Base-by-base conservation (phyloP, 2,888 invertebrate genomes). In the Netelia fuscicornis region DNA sequence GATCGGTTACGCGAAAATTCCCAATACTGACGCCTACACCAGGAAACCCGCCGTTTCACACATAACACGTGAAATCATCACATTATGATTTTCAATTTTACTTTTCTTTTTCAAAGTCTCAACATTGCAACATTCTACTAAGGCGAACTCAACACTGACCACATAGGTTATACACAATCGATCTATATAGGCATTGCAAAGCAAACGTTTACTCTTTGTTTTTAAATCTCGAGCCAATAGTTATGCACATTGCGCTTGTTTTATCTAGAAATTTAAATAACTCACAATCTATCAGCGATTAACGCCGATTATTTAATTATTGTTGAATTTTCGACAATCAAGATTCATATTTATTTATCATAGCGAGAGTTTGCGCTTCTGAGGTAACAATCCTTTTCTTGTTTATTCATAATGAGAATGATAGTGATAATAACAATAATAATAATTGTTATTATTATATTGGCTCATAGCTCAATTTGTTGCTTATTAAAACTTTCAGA, bases 111-210 rank as follows among this genome's bases (percentile, higher is more conserved):
- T 42, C 67, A 48, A 68, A 75, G 74, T 68, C 75, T 81, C 76
- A 81, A 77, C 77, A 81, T 81, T 84, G 81, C 81, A 84, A 81
- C 70, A 84, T 84, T 81, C 74, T 81, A 78, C 84, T 81, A 84
- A 84, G 84, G 84, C 84, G 64, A 84, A 84, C 84, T 84, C 52
- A 84, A 84, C 84, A 84, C 84, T 84, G 84, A 84, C 81, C 84
- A 84, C 84, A 81, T 68, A 70, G 78, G 74, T 81, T 78, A 81
- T 68, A 84, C 81, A 81, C 81, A 25, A 52, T 78, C 68, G 65
- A 75, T 52, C 76, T 80, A 84, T 30, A 54, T 78, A 78, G 67
- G 68, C 77, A 70, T 81, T 84, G 74, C 67, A 70, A 84, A 84
- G 84, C 84, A 78, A 84, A 71, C 71, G 48, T 56, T 56, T 64